Evolutionary conservation across 1,140 invertebrate species (phyloP).

Genomic region (Atta cephalotes): DNA sequence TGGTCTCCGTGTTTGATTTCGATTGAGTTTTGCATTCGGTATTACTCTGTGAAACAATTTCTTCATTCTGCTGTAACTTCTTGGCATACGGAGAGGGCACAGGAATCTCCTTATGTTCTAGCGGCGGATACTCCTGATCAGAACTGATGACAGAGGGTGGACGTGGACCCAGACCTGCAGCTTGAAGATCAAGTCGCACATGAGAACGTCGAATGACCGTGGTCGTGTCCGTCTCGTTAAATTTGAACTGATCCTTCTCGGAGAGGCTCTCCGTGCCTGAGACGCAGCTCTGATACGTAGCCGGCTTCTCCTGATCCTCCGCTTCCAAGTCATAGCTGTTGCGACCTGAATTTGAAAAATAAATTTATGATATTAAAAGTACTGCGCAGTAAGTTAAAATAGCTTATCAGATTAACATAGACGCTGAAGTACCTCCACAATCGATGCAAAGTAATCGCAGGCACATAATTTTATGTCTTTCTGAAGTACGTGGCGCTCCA

Average conservation of each 20-base stretch:
- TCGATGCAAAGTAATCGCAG: conserved; percentile 87
- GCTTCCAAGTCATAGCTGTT: conserved; percentile 84
- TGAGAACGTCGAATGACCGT: conserved; percentile 83
- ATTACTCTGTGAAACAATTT: conserved; percentile 53
- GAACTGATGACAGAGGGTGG: conserved; percentile 86
- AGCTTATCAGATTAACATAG: conserved; percentile 6
- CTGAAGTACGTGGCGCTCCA: background rate
- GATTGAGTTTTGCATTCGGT: conserved; percentile 58
- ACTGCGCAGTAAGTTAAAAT: background rate
- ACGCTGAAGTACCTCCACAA: conserved; percentile 85
- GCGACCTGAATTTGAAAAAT: conserved; percentile 78
- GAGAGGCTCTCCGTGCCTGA: conserved; percentile 71
- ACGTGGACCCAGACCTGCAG: conserved; percentile 88
- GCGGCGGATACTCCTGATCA: conserved; percentile 80
- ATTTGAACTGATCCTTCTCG: conserved; percentile 76
- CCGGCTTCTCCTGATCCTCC: conserved; percentile 80
- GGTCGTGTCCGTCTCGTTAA: conserved; percentile 82
- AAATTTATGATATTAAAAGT: conserved; percentile 36
- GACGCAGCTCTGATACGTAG: conserved; percentile 75
- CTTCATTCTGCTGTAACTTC: conserved; percentile 71
- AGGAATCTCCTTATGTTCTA: conserved; percentile 81
- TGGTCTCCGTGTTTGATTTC: conserved; percentile 49
- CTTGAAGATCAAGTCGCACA: conserved; percentile 87
- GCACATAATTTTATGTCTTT: conserved; percentile 81
- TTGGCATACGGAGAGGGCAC: conserved; percentile 78